Percentiles rank a stretch among this genome's conserved stretches.
Conservation (phyloP, 2,888 invertebrate species). For the Drosophila tripunctata region DNA sequence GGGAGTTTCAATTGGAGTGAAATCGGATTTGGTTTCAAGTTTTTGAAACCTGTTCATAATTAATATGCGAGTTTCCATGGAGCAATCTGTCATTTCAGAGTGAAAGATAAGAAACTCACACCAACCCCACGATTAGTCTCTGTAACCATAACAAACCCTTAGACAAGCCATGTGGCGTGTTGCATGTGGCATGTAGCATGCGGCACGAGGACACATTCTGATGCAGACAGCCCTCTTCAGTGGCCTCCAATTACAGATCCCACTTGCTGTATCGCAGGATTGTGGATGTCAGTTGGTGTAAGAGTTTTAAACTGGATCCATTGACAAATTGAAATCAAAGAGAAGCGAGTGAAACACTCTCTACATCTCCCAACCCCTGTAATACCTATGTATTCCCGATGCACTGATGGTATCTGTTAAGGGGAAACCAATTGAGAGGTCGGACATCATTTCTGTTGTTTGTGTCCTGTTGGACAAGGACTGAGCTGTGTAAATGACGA, state of each 20-base stretch:
- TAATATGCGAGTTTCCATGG: constrained; percentile 67
- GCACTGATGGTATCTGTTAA: constrained; percentile 21
- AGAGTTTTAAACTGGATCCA: constrained; percentile 46
- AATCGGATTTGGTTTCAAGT: constrained; percentile 43
- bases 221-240: constrained; percentile 39
- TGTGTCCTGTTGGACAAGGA: constrained; percentile 56
- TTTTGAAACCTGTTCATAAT: constrained; percentile 49
- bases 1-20: constrained; percentile 20
- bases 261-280: constrained; percentile 4
- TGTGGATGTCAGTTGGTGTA: constrained; percentile 5
- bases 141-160: constrained; percentile 19
- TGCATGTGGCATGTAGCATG: constrained; percentile 12
- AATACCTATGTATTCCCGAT: constrained; percentile 3
- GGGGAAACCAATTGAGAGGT: constrained; percentile 45
- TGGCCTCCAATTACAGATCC: constrained; percentile 60
- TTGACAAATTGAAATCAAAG: constrained; percentile 58
- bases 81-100: constrained; percentile 43
- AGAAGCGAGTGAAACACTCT: constrained; percentile 8
- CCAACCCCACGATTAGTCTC: constrained; percentile 7
- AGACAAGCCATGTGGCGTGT: constrained; percentile 11
- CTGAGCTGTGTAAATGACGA: constrained; percentile 52
- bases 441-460: constrained; percentile 36
- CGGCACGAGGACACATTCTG: constrained; percentile 8
- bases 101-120: constrained; percentile 22
- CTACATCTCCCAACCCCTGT: no score